Evolutionary conservation across 2,113 vertebrate genomes (phyloP).

Genomic region (Trichechus manatus): DNA sequence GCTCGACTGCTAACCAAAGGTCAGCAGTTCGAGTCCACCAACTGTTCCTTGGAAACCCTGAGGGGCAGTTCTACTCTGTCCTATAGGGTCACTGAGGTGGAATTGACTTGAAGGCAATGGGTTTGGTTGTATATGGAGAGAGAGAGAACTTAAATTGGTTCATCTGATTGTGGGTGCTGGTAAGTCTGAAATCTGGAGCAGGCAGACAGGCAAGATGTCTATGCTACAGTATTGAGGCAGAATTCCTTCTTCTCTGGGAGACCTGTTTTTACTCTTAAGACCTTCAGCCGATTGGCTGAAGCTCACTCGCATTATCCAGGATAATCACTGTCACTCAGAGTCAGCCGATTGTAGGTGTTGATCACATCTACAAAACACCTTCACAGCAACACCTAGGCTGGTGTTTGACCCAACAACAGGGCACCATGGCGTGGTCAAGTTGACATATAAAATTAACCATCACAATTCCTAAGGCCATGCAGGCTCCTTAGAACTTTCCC

Average conservation of each 20-base stretch:
- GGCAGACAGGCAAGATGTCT: not conserved
- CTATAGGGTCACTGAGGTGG: too few species aligned
- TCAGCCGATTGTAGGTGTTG: not conserved
- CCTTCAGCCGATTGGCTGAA: not conserved
- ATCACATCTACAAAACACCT: not conserved
- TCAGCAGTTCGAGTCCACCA: too few species aligned
- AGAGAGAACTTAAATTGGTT: not conserved
- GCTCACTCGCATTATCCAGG: not conserved
- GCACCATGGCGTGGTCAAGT: not conserved
- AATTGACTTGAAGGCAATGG: too few species aligned
- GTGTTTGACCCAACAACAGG: not conserved
- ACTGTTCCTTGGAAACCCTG: too few species aligned
- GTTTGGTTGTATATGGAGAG: too few species aligned
- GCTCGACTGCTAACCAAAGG: too few species aligned
- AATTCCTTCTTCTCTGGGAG: not conserved
- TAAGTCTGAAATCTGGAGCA: not conserved
- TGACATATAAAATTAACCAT: not conserved
- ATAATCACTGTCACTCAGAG: not conserved
- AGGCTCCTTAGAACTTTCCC: not conserved
- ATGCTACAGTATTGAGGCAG: not conserved
- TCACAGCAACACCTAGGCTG: not conserved
- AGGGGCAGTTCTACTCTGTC: too few species aligned
- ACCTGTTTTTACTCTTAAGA: not conserved
- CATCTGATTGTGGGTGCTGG: not conserved
- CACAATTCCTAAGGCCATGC: not conserved